A percentile compares a stretch with the other conserved stretches of the same genome.
These are phyloP conservation scores for Halcyon leucocephala DNA, from an alignment of 2,797 vertebrate species.

Conservation along the genomic window DNA sequence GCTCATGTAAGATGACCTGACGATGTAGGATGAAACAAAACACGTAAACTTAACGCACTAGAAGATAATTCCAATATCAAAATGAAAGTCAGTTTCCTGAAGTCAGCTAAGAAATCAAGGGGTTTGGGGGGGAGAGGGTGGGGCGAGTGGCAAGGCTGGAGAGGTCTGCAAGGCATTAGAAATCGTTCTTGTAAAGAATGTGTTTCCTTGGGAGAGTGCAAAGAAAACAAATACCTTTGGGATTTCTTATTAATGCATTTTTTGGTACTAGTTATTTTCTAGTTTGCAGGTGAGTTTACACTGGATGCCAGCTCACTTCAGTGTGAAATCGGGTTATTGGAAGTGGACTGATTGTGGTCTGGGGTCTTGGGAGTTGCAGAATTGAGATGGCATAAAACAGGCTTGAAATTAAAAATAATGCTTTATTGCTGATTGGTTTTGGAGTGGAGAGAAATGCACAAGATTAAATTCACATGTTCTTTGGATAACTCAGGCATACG, in stretches of 20 bases:
- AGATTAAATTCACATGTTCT: not conserved
- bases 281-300: not conserved
- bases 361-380: not conserved
- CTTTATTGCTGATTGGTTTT: not conserved
- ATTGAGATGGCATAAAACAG: not conserved
- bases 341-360: not conserved
- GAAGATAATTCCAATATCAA: not conserved
- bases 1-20: not conserved
- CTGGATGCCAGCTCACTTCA: not conserved
- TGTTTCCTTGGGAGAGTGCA: not conserved
- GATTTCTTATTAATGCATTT: not conserved
- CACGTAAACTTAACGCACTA: not conserved
- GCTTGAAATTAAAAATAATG: not conserved
- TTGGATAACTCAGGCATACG: not conserved
- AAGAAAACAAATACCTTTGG: not conserved
- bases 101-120: not conserved
- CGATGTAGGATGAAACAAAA: not conserved
- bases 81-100: not conserved
- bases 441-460: not conserved
- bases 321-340: not conserved
- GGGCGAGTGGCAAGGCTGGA: accelerated
- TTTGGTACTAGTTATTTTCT: not conserved
- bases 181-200: not conserved
- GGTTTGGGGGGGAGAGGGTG: no score
- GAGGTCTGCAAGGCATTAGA: not conserved